These are phyloP conservation scores for Sanderia malayensis DNA, from an alignment of 30 jellyfish, hydroid and myxozoan genomes.

Conservation along the genomic window DNA sequence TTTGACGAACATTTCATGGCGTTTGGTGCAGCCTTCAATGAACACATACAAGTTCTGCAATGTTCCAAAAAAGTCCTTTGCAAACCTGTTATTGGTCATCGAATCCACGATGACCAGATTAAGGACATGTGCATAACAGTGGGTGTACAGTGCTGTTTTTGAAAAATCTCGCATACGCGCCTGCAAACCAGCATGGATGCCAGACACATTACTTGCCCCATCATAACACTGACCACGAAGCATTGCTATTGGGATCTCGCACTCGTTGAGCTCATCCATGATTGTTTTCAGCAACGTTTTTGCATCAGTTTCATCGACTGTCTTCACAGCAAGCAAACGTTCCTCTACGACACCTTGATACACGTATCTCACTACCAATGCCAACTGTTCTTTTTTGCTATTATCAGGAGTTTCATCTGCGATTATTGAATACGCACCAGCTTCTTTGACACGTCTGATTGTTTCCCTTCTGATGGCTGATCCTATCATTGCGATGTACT, in stretches of 20 bases:
- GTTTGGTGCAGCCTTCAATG: conserved; percentile 16
- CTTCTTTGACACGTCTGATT: conserved; percentile 5
- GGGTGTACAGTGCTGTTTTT: conserved; percentile 15
- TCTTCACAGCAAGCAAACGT: conserved; percentile 28
- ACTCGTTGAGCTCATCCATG: conserved; percentile 16
- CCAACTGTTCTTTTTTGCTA: conserved; percentile 33
- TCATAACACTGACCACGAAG: conserved; percentile 40
- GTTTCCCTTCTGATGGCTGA: conserved; percentile 10
- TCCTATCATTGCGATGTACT: conserved; percentile 18
- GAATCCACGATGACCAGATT: conserved; percentile 17
- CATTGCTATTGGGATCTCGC: conserved; percentile 14
- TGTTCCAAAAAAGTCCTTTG: conserved; percentile 19
- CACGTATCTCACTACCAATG: conserved; percentile 21
- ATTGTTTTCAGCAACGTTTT: conserved; percentile 9
- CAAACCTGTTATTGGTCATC: conserved; percentile 20
- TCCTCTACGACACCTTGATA: neutral
- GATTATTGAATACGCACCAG: conserved; percentile 6
- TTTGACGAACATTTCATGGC: conserved; percentile 20
- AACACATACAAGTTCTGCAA: conserved; percentile 26
- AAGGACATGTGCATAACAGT: conserved; percentile 28
- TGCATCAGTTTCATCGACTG: conserved; percentile 27
- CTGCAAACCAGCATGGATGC: conserved; percentile 20
- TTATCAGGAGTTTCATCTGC: conserved; percentile 43
- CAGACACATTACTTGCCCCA: conserved; percentile 44
- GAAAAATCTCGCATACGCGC: conserved; percentile 14